A percentile compares a stretch with the other conserved stretches of the same genome.
Evolutionary conservation across 2,888 invertebrate genomes (phyloP).

Genomic region (Poecilobothrus nobilitatus): DNA sequence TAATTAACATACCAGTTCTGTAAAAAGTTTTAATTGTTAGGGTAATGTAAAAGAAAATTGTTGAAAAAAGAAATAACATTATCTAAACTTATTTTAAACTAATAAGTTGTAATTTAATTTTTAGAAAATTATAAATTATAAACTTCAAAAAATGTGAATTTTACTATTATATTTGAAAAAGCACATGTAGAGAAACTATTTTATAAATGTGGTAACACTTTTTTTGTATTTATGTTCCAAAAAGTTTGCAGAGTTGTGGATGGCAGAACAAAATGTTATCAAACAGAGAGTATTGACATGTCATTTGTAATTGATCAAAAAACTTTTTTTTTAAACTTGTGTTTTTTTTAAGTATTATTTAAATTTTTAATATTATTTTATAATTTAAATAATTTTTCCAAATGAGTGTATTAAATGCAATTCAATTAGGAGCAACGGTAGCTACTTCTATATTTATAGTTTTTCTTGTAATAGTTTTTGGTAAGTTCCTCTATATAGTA

Average conservation of each 20-base stretch:
- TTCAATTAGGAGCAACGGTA: constrained; percentile 44
- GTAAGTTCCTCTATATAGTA: constrained; percentile 40
- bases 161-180: no score
- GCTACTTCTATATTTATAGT: constrained; percentile 51
- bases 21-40: no score
- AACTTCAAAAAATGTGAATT: no score
- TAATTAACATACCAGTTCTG: no score
- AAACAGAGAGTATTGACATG: background rate
- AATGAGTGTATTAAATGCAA: constrained; percentile 15
- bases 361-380: background rate
- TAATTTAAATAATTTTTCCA: constrained; percentile 8
- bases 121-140: no score
- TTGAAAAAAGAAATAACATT: no score
- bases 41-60: no score
- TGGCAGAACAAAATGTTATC: background rate
- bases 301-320: background rate
- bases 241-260: background rate
- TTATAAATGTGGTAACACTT: no score
- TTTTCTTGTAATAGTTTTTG: constrained; percentile 50
- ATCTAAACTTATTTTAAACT: no score
- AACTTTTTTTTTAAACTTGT: background rate
- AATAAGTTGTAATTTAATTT: no score
- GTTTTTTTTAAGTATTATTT: background rate
- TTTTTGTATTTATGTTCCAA: no score
- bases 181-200: no score